Evolutionary conservation across 2,113 vertebrate genomes (phyloP), one percentile per base, ranked within the genome.

Genomic region (Okapia johnstoni): DNA sequence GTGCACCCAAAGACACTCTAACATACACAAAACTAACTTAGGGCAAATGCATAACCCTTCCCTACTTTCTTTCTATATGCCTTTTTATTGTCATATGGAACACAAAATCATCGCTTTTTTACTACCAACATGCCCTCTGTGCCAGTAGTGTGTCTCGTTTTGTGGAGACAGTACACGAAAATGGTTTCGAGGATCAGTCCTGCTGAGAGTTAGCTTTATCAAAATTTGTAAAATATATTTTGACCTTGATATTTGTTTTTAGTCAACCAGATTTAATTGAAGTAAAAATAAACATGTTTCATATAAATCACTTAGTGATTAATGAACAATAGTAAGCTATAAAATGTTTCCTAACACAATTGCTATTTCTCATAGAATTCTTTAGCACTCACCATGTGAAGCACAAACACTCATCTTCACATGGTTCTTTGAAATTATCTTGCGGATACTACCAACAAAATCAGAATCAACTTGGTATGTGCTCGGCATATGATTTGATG

Each of bases 211-310:
- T 40, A 63, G 6, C 23, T 54, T 93, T 54, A 57, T 48, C 19
- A 90, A 83, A 43, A 76, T 94, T 80, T 90, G 23, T 55, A 50
- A 86, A 97, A 88, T 52, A 79, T 77, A 87, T 91, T 87, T 60
- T 96, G 61, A 81, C 86, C 6, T 61, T 77, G 9, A 76, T 43
- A 30, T 46, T 19, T 43, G 57, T 43, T 57, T 87, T 80, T 86
- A 66, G 46, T 73, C 50, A 90, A 79, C 17, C 9, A 52, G 60
- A 95, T 95, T 96, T 95, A 90, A 90, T 21, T 88, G 26, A 88
- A 94, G 33, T 26, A 94, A 94, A 83, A 66, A 36, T 60, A 76
- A 90, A 10, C 40, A 54, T 23, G 10, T 16, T 48, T 90, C 46
- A 50, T 58, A 73, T 2, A 93, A 93, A 83, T 73, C n/a, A 76